phyloP scores from a whole-genome alignment of 2,113 vertebrate species.

The Ptilorrhoa leucosticta region DNA sequence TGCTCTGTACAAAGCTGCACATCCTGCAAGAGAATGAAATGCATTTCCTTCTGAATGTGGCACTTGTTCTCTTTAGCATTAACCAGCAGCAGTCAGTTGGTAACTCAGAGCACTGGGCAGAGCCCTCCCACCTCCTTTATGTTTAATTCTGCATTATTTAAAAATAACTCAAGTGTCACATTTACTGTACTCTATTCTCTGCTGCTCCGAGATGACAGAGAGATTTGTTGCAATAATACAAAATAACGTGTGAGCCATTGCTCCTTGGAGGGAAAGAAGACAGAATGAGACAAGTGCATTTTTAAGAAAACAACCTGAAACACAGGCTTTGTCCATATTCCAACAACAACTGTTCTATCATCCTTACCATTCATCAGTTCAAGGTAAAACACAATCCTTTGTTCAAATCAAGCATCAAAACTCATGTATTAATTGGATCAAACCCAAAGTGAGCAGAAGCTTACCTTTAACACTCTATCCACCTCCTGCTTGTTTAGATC shows the following conservation, averaged over 20 bases:
- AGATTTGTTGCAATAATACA: background rate
- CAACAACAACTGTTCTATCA: background rate
- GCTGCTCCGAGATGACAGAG: background rate
- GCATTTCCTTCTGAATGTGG: background rate
- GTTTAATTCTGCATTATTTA: background rate
- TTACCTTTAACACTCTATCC: slow-evolving; percentile 91
- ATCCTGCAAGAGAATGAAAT: background rate
- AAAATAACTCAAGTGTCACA: background rate
- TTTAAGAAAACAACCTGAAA: background rate
- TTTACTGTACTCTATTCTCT: background rate
- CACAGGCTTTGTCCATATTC: background rate
- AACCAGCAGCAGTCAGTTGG: background rate
- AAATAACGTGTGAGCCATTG: background rate
- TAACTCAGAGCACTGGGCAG: background rate
- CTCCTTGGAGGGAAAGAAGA: background rate
- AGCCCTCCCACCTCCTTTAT: background rate
- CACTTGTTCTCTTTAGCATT: background rate
- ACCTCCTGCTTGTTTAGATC: slow-evolving; percentile 85
- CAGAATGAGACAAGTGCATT: background rate
- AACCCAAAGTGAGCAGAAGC: background rate
- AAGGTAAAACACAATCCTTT: background rate
- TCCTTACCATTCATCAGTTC: background rate
- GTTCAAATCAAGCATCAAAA: background rate
- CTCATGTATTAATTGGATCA: background rate
- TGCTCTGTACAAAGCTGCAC: background rate